Conservation (phyloP, 2,113 vertebrate genomes). For the Hyperoodon ampullatus region DNA sequence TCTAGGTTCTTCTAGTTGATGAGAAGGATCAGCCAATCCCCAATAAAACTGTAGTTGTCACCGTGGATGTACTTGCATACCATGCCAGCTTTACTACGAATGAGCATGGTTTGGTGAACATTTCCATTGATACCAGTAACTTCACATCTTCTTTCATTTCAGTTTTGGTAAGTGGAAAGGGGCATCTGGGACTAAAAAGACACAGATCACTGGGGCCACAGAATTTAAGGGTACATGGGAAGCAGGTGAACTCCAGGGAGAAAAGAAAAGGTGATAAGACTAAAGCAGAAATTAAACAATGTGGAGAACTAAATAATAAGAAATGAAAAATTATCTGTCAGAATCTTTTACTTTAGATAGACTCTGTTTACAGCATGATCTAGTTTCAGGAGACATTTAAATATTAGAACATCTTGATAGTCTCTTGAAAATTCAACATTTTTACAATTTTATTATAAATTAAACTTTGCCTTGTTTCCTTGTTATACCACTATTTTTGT, state of each 20-base stretch:
- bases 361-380: background rate
- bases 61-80: background rate
- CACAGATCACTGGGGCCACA: fast-evolving
- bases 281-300: background rate
- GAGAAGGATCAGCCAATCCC: slow-evolving; percentile 79
- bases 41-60: slow-evolving; percentile 73
- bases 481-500: background rate
- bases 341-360: background rate
- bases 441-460: background rate
- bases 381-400: background rate
- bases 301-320: background rate
- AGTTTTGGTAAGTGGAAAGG: slow-evolving; percentile 73
- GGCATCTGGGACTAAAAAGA: background rate
- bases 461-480: background rate
- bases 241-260: background rate
- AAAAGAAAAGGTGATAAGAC: background rate
- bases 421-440: background rate
- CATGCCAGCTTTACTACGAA: slow-evolving; percentile 74
- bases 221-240: background rate
- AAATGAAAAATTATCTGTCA: background rate
- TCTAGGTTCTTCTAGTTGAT: slow-evolving; percentile 82
- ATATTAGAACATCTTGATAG: background rate
- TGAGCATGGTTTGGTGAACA: slow-evolving; percentile 71
- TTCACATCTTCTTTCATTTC: slow-evolving; percentile 59
- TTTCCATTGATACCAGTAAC: slow-evolving; percentile 80